Percentiles rank a stretch among this genome's conserved stretches.
Conservation (phyloP, 2,888 invertebrate species). For the Neria commutata region DNA sequence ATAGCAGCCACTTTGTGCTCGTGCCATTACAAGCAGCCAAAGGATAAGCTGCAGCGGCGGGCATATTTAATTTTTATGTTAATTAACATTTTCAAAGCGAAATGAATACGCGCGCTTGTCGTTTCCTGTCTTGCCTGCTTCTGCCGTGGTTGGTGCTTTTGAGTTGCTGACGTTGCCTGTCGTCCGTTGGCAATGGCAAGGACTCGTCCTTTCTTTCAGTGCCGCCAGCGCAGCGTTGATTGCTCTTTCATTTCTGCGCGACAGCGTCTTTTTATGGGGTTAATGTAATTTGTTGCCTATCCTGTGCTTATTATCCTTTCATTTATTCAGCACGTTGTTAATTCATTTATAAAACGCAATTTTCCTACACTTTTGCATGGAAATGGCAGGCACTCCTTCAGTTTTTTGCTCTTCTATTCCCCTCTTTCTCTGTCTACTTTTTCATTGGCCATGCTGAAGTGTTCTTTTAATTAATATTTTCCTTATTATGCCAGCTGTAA, state of each 20-base stretch:
- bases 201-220: too few relatives aligned
- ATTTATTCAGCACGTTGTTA: slow-evolving; percentile 57
- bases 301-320: slow-evolving; percentile 60
- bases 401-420: background rate
- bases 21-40: too few relatives aligned
- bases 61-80: slow-evolving; percentile 45
- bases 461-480: slow-evolving; percentile 49
- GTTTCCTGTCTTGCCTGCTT: too few relatives aligned
- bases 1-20: too few relatives aligned
- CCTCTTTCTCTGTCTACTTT: background rate
- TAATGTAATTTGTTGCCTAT: slow-evolving; percentile 26
- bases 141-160: too few relatives aligned
- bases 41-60: slow-evolving; percentile 7
- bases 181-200: too few relatives aligned
- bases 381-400: slow-evolving; percentile 2
- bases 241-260: too few relatives aligned
- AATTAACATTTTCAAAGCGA: slow-evolving; percentile 31
- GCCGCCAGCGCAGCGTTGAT: too few relatives aligned
- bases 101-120: too few relatives aligned
- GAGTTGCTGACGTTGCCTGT: too few relatives aligned
- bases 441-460: background rate
- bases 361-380: slow-evolving; percentile 11
- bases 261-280: slow-evolving; percentile 7
- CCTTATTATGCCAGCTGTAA: slow-evolving; percentile 27
- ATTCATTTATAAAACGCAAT: slow-evolving; percentile 54